Conservation (phyloP, 2,797 vertebrate species). For the Gymnothorax reevesii region DNA sequence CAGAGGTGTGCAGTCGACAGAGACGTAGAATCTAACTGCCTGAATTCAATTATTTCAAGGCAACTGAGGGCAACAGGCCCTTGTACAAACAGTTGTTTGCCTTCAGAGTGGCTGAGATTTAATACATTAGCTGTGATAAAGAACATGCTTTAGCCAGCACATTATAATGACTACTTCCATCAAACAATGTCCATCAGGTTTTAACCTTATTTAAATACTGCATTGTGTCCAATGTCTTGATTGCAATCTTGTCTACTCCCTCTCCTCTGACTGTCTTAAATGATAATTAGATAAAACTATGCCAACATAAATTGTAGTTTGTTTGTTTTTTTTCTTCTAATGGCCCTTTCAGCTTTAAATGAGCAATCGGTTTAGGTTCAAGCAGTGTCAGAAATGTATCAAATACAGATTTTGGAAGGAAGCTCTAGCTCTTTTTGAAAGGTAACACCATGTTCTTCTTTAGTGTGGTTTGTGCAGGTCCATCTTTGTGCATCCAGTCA, state of each 20-base stretch:
- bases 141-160: not conserved
- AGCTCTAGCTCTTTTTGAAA: not conserved
- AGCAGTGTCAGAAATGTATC: not conserved
- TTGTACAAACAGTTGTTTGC: not conserved
- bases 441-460: not conserved
- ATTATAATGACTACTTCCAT: not conserved
- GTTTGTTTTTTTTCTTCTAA: not conserved
- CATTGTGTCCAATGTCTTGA: not conserved
- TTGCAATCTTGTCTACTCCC: not conserved
- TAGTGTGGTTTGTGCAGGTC: not conserved
- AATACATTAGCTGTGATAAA: not conserved
- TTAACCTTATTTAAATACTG: not conserved
- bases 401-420: not conserved
- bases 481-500: not conserved
- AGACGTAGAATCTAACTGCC: not conserved
- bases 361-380: not conserved
- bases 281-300: not conserved
- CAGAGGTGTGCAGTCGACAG: not conserved
- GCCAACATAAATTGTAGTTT: not conserved
- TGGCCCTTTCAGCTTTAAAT: not conserved
- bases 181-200: not conserved
- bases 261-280: not conserved
- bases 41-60: not conserved
- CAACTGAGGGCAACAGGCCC: not conserved
- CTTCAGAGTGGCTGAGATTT: not conserved